phyloP scores from a whole-genome alignment of 2,888 invertebrate species.

The Sipha maydis region DNA sequence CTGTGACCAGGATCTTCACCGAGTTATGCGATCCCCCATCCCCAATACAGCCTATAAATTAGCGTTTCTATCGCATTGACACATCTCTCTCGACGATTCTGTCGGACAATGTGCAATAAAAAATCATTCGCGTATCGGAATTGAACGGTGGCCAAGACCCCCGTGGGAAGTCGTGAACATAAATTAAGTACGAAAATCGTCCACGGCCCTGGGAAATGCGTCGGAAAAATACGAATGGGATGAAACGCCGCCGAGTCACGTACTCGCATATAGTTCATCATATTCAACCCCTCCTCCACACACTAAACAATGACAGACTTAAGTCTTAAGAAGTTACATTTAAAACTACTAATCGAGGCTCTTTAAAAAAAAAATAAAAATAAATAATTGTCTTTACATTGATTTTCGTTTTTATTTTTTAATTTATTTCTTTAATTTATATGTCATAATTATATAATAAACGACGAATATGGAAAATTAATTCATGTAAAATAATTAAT shows the following conservation, averaged over 20 bases:
- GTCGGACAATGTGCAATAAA: constrained; percentile 24
- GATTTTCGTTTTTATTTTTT: no score
- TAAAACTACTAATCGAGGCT: no score
- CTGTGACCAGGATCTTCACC: neutral
- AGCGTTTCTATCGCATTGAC: constrained; percentile 31
- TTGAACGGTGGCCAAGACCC: constrained; percentile 42
- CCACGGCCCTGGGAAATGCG: neutral
- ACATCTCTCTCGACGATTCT: constrained; percentile 12
- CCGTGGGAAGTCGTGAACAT: constrained; percentile 21
- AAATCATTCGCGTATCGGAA: constrained; percentile 38
- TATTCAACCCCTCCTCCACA: no score
- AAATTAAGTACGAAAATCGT: constrained; percentile 37
- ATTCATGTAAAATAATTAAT: no score
- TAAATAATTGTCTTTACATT: no score
- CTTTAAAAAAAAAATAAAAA: no score
- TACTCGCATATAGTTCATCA: no score
- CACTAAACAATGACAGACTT: no score
- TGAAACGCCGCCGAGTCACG: neutral
- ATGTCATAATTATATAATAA: no score
- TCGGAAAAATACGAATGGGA: constrained; percentile 1
- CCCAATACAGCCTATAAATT: neutral
- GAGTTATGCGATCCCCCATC: neutral
- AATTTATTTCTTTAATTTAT: no score
- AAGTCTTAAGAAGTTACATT: no score
- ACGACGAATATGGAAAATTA: no score